Percentiles rank a stretch among this genome's conserved stretches.
Conservation (phyloP, 2,888 invertebrate species). For the Stictocephala bisonia region DNA sequence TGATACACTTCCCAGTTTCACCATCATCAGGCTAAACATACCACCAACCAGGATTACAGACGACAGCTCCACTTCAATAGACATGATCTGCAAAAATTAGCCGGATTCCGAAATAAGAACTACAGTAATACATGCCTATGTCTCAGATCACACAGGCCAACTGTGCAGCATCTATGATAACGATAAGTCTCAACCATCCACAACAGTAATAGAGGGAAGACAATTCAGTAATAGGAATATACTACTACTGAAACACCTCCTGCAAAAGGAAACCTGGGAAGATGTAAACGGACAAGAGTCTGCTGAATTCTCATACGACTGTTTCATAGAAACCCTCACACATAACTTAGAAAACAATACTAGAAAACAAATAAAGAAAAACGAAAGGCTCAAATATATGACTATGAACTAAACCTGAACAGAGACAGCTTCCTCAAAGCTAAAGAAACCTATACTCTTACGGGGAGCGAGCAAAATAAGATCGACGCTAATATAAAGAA, state of each 20-base stretch:
- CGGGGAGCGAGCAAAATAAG: slow-evolving; percentile 3
- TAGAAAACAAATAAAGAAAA: neutral
- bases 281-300: slow-evolving; percentile 5
- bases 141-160: slow-evolving; percentile 11
- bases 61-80: neutral
- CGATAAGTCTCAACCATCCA: neutral
- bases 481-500: neutral
- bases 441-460: slow-evolving; percentile 17
- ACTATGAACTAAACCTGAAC: neutral
- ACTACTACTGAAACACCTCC: slow-evolving; percentile 1
- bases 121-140: neutral
- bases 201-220: neutral
- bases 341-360: slow-evolving; percentile 1
- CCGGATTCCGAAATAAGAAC: neutral
- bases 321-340: neutral
- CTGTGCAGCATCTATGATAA: neutral
- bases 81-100: neutral
- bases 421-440: neutral
- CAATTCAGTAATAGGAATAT: neutral
- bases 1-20: neutral
- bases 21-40: slow-evolving; percentile 6
- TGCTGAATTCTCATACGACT: neutral
- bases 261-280: neutral
- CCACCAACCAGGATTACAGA: slow-evolving; percentile 1
- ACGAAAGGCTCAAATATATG: neutral